Evolutionary conservation across 2,113 vertebrate species (phyloP).

Genomic region (Crotalus horridus): DNA sequence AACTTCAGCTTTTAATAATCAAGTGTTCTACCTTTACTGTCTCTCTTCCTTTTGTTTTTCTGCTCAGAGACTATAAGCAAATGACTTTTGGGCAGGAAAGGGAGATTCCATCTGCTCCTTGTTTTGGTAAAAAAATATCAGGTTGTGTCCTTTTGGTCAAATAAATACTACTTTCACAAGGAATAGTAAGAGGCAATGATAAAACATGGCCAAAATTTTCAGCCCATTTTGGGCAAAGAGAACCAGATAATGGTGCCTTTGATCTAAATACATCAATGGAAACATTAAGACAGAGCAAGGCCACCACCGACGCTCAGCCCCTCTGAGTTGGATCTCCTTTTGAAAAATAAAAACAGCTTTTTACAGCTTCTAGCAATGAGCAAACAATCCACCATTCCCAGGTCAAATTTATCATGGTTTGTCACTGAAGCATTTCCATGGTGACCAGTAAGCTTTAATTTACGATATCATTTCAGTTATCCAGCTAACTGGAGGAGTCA

Average conservation of each 20-base stretch:
- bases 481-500: neutral
- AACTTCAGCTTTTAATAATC: neutral
- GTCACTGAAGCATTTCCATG: neutral
- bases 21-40: neutral
- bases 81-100: neutral
- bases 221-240: neutral
- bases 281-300: neutral
- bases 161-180: neutral
- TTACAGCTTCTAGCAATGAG: neutral
- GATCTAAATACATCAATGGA: neutral
- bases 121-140: neutral
- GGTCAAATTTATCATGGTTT: neutral
- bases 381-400: conserved; percentile 12
- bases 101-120: neutral
- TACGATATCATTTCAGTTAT: neutral
- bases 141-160: neutral
- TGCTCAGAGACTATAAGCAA: neutral
- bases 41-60: neutral
- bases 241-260: neutral
- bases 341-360: neutral
- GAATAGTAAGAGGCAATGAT: neutral
- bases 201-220: neutral
- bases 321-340: neutral
- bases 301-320: too few relatives aligned
- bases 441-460: neutral